Conservation (phyloP, 1,140 invertebrate genomes). For the Drosophila miranda region DNA sequence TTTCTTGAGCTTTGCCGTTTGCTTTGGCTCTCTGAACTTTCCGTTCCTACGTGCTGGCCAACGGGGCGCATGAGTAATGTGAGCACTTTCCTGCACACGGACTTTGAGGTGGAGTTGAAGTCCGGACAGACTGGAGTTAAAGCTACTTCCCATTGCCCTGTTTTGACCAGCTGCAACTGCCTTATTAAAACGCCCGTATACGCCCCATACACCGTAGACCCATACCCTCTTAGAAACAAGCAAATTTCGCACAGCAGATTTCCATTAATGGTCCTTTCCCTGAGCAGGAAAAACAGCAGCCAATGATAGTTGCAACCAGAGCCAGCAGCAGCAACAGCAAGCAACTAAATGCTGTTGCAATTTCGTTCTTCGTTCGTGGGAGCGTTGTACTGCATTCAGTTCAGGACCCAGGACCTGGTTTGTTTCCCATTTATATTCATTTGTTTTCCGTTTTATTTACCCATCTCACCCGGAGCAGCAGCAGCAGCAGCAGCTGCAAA, state of each 20-base stretch:
- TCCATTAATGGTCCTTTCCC: conserved; percentile 41
- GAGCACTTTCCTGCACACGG: conserved; percentile 47
- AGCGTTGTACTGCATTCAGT: conserved; percentile 8
- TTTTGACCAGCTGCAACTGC: conserved; percentile 17
- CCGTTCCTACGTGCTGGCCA: conserved; percentile 47
- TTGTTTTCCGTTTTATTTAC: conserved; percentile 79
- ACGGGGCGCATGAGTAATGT: conserved; percentile 62
- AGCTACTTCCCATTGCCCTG: conserved; percentile 4
- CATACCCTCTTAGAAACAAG: too few species aligned
- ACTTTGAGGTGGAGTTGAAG: conserved; percentile 42
- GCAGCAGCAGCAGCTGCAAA: conserved; percentile 9
- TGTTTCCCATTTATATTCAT: conserved; percentile 78
- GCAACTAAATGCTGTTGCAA: conserved; percentile 51
- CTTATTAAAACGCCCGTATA: conserved; percentile 23
- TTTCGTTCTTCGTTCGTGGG: conserved; percentile 30
- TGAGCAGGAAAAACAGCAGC: conserved; percentile 66
- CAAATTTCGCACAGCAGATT: conserved; percentile 16
- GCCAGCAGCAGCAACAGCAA: conserved; percentile 4
- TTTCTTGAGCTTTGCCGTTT: conserved; percentile 13
- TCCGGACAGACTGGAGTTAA: not conserved
- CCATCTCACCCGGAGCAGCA: conserved; percentile 50
- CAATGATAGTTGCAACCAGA: conserved; percentile 50
- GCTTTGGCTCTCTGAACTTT: conserved; percentile 30
- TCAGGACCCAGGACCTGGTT: conserved; percentile 57
- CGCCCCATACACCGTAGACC: too few species aligned